phyloP scores from a whole-genome alignment of 2,113 vertebrate genomes.

The Alectura lathami region DNA sequence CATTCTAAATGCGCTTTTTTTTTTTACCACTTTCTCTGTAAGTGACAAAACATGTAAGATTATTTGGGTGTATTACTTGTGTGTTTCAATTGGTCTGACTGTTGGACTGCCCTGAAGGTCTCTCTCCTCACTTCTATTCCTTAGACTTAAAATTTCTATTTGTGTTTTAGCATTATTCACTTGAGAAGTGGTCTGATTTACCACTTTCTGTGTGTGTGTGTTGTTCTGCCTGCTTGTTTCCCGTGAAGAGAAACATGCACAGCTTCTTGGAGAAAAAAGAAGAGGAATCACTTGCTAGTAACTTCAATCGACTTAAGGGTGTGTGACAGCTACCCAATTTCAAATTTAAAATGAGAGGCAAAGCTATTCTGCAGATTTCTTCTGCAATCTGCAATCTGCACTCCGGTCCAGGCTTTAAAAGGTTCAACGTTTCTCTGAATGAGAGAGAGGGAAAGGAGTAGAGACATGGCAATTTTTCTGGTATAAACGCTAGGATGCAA shows the following conservation, averaged over 20 bases:
- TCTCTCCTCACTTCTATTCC: background rate
- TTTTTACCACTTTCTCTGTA: background rate
- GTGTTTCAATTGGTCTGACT: background rate
- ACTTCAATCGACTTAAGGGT: background rate
- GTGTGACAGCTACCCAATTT: background rate
- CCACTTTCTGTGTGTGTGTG: background rate
- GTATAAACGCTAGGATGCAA: background rate
- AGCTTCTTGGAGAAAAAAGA: background rate
- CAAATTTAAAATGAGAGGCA: background rate
- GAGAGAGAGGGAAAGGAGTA: background rate
- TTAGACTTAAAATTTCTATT: background rate
- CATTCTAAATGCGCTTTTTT: background rate
- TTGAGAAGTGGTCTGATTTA: background rate
- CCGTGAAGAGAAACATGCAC: background rate
- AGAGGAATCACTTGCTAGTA: background rate
- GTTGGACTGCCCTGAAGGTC: background rate
- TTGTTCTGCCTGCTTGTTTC: background rate
- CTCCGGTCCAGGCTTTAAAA: background rate
- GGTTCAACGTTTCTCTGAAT: background rate
- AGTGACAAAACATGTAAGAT: background rate
- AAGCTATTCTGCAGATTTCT: conserved; percentile 24
- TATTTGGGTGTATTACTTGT: background rate
- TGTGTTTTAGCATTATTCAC: background rate
- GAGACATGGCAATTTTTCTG: background rate
- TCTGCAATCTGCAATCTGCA: background rate